Evolutionary conservation across 64 coral and sea anemone species (phyloP).

Genomic region (Hydrozoanthus tunicans): DNA sequence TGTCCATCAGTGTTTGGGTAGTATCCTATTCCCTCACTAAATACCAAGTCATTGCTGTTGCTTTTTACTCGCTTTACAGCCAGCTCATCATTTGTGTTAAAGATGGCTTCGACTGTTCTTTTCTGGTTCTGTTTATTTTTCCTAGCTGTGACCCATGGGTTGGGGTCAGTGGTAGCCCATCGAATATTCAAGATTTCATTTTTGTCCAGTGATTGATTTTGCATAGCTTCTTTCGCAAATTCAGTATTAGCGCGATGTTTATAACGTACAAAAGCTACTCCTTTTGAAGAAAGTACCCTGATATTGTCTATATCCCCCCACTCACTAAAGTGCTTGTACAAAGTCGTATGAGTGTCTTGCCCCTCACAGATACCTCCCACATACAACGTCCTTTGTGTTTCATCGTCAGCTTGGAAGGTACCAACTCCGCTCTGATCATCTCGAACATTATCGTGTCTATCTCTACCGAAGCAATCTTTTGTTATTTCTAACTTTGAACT

Average conservation of each 20-base stretch:
- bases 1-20: conserved; percentile 85
- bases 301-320: conserved; percentile 91
- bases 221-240: conserved; percentile 92
- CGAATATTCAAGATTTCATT: conserved; percentile 78
- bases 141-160: conserved; percentile 69
- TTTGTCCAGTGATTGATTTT: conserved; percentile 76
- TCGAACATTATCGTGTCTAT: conserved; percentile 76
- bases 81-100: conserved; percentile 20
- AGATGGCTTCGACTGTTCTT: conserved; percentile 11
- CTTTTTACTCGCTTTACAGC: background rate
- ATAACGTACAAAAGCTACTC: conserved; percentile 85
- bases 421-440: conserved; percentile 93
- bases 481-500: conserved; percentile 58
- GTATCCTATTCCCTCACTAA: conserved; percentile 60
- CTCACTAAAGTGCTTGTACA: conserved; percentile 78
- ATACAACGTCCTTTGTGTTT: conserved; percentile 84
- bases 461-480: conserved; percentile 87
- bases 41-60: background rate
- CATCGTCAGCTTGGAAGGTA: conserved; percentile 69
- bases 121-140: conserved; percentile 59
- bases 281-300: conserved; percentile 69
- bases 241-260: conserved; percentile 81
- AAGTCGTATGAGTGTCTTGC: conserved; percentile 59
- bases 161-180: conserved; percentile 86
- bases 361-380: conserved; percentile 62